Conservation (phyloP, 2,113 vertebrate species). For the Protomyctophum bolini region DNA sequence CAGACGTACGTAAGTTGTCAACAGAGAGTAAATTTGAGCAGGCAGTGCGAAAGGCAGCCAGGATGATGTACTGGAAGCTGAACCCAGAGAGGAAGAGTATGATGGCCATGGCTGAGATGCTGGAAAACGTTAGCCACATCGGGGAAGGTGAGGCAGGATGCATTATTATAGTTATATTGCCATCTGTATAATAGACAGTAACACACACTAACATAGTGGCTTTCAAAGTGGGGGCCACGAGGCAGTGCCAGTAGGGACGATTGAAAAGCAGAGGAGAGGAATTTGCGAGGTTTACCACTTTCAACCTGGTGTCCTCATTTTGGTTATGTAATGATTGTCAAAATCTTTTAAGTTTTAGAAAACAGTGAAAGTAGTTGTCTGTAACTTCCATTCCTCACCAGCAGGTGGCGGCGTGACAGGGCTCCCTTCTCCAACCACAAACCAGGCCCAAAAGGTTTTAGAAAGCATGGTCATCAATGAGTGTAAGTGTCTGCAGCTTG, state of each 20-base stretch:
- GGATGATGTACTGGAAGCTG: constrained; percentile 96
- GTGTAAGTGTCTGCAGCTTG: constrained; percentile 80
- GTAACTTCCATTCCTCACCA: constrained; percentile 31
- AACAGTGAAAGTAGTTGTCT: constrained; percentile 8
- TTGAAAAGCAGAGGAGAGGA: no score
- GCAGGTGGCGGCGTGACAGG: constrained; percentile 79
- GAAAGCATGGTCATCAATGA: constrained; percentile 88
- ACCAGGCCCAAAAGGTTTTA: constrained; percentile 89
- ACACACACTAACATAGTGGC: no score
- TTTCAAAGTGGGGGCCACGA: no score
- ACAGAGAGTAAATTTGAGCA: constrained; percentile 92
- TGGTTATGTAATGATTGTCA: no score
- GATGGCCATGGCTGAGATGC: constrained; percentile 87
- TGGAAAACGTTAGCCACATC: constrained; percentile 92
- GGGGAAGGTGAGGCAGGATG: constrained; percentile 74
- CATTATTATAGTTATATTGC: no score
- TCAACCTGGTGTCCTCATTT: no score
- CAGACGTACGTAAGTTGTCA: constrained; percentile 83
- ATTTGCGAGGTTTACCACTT: no score
- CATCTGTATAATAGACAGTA: no score
- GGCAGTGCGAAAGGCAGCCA: constrained; percentile 91
- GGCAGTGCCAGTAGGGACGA: no score
- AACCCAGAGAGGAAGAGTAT: constrained; percentile 93
- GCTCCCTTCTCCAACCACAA: constrained; percentile 77
- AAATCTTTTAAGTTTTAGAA: no score